Evolutionary conservation across 30 jellyfish, hydroid and myxozoan genomes (phyloP).

Genomic region (Cassiopea andromeda): DNA sequence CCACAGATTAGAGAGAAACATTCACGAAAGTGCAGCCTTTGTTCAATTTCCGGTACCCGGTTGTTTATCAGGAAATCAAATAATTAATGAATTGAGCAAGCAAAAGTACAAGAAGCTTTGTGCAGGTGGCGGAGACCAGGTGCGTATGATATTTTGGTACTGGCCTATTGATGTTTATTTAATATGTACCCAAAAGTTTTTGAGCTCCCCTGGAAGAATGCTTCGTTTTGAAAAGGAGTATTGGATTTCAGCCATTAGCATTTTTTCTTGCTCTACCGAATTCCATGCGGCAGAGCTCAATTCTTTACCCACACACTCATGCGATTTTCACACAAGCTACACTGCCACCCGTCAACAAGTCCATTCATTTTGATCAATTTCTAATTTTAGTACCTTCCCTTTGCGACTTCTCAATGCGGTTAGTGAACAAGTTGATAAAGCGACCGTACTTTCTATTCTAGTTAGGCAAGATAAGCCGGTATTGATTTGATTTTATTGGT

Average conservation of each 20-base stretch:
- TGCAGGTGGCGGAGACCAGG: constrained; percentile 66
- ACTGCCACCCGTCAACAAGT: too few species aligned
- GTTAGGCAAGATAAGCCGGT: too few species aligned
- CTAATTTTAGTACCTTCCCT: too few species aligned
- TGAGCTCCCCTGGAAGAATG: background rate
- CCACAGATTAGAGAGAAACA: constrained; percentile 1
- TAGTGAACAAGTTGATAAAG: too few species aligned
- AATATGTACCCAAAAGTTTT: background rate
- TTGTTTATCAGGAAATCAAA: background rate
- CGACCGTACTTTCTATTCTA: too few species aligned
- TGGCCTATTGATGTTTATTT: background rate
- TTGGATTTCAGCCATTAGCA: background rate
- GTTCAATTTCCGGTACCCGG: constrained; percentile 47
- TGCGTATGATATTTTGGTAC: background rate
- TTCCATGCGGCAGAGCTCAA: too few species aligned
- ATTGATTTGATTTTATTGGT: too few species aligned
- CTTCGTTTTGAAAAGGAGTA: background rate
- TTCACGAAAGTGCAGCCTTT: constrained; percentile 38
- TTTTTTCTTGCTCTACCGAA: too few species aligned
- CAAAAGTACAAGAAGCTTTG: constrained; percentile 53
- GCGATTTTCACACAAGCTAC: too few species aligned
- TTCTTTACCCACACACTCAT: too few species aligned
- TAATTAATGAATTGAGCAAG: constrained; percentile 46
- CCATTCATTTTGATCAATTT: too few species aligned
- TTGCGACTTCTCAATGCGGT: too few species aligned